Evolutionary conservation across 2,797 vertebrate genomes (phyloP), one percentile per base, ranked within the genome.

Genomic region (Myripristis murdjan): DNA sequence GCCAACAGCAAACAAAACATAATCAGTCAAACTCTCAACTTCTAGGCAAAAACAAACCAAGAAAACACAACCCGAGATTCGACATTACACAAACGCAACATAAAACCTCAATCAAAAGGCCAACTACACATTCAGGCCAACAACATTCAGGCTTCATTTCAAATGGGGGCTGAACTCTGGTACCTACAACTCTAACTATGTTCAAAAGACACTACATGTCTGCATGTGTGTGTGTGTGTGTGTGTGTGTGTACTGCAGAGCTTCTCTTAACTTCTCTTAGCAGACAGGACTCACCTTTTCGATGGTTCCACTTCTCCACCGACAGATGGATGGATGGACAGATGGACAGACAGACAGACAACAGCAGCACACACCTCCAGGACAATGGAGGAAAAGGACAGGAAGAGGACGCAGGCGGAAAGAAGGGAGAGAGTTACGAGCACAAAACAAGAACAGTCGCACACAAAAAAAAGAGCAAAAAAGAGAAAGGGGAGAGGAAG

Each of bases 241-340:
- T 48, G 64, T 51, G 41, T 48, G 64, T 37, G 64, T 37, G 64
- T 57, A 46, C 69, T 15, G 47, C 73, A 79, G 22, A 77, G 44
- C 47, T 47, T 55, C 64, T 74, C 55, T 46, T 71, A 83, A 89
- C 82, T 86, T 82, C 72, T 31, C 28, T n/a, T 24, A 24, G 24
- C 24, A 23, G 73, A 67, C 84, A 70, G 71, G 58, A 64, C 91
- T 89, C 93, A 85, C 93, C 92, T 90, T 88, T 87, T 56, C 18
- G 60, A 87, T 55, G 82, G 65, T 75, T 57, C 54, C 48, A 23
- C 56, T 51, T 77, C 56, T 57, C 37, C 71, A 59, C 49, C 57
- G n/a, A 75, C 62, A 70, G n/a, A n/a, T n/a, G n/a, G 67, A 79
- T 26, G 47, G 55, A 81, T 28, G 49, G 75, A 89, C 8, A 33